phyloP scores from a whole-genome alignment of 2,888 invertebrate species.

The Eucera pruinosa region DNA sequence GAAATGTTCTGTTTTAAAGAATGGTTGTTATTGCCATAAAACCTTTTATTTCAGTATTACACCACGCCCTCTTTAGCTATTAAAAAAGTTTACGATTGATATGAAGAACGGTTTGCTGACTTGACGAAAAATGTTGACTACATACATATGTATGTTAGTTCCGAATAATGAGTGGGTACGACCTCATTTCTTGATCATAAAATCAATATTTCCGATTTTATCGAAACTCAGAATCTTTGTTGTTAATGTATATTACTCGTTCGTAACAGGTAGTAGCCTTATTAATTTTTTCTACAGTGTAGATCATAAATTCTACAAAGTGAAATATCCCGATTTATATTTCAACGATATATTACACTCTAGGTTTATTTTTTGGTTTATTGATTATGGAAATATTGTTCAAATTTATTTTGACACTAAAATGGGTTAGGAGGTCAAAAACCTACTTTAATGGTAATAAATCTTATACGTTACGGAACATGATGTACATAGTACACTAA shows the following conservation, averaged over 20 bases:
- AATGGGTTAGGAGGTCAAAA: too few species aligned
- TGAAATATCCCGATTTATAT: too few species aligned
- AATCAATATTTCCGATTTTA: constrained; percentile 81
- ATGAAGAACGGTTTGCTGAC: constrained; percentile 7
- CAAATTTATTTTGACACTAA: too few species aligned
- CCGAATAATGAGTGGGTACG: constrained; percentile 67
- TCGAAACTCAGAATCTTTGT: constrained; percentile 74
- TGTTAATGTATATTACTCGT: constrained; percentile 44
- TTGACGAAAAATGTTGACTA: constrained; percentile 14
- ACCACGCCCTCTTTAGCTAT: neutral
- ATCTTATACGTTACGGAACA: too few species aligned
- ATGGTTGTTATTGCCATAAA: neutral
- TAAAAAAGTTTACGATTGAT: constrained; percentile 27
- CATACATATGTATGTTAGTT: constrained; percentile 10
- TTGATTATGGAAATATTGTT: too few species aligned
- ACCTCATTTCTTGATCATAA: constrained; percentile 81
- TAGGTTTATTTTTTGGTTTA: too few species aligned
- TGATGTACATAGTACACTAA: too few species aligned
- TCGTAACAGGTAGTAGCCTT: constrained; percentile 28
- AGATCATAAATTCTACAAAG: neutral
- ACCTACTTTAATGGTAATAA: too few species aligned
- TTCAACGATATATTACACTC: too few species aligned
- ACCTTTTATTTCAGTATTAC: neutral
- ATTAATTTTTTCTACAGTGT: constrained; percentile 17
- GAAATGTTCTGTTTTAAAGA: too few species aligned